Conservation (phyloP, 1,140 invertebrate species). For the Pentalonia nigronervosa region DNA sequence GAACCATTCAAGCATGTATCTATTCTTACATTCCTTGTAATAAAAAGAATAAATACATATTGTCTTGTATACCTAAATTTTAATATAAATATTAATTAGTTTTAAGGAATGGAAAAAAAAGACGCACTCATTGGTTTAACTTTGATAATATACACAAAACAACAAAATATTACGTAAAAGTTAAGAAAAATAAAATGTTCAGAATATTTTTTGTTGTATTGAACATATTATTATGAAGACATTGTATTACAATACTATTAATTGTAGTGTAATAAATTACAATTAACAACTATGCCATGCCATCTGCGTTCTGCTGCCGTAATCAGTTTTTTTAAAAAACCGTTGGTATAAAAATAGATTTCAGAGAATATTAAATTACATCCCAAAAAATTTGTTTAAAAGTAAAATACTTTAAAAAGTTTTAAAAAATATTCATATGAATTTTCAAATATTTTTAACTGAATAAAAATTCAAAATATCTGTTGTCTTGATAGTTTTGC, state of each 20-base stretch:
- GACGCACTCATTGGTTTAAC: too few species aligned
- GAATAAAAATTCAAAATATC: neutral
- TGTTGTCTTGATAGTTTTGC: neutral
- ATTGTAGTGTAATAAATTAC: neutral
- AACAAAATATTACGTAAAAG: neutral
- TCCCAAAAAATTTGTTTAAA: neutral
- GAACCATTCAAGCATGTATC: neutral
- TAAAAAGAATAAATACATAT: neutral
- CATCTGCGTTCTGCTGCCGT: neutral
- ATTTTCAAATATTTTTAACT: neutral
- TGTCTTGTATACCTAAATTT: too few species aligned
- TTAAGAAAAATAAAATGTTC: too few species aligned
- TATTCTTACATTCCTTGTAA: neutral
- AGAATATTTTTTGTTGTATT: neutral
- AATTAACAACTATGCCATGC: neutral
- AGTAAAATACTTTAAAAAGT: neutral
- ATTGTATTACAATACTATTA: neutral
- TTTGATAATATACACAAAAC: too few species aligned
- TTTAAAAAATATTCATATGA: neutral
- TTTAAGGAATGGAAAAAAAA: neutral
- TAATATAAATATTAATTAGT: neutral
- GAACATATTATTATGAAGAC: neutral
- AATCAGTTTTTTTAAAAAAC: neutral
- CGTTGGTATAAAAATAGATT: neutral
- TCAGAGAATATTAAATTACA: neutral